Percentiles rank a stretch among this genome's conserved stretches.
These are phyloP conservation scores for Corydoras maculifer DNA, from an alignment of 2,113 vertebrate species.

Conservation along the genomic window DNA sequence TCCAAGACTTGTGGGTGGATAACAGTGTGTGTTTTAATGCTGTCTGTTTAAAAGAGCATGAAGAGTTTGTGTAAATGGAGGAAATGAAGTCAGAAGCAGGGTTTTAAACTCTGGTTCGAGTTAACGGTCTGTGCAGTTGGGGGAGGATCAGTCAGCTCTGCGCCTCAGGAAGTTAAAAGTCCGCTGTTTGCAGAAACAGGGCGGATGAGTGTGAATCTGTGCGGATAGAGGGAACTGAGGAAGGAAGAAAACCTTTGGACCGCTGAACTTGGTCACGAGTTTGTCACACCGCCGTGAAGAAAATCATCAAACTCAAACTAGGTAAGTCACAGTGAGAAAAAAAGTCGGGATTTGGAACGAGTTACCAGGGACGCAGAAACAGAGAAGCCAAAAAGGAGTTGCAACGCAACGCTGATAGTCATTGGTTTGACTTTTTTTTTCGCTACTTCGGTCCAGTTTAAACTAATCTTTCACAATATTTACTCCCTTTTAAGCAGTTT, in stretches of 20 bases:
- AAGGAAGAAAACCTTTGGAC: slow-evolving; percentile 66
- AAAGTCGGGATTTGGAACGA: slow-evolving; percentile 2
- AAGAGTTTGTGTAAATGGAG: not conserved
- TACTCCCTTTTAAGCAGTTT: not conserved
- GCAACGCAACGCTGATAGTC: slow-evolving; percentile 12
- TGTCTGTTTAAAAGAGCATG: not conserved
- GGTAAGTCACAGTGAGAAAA: not conserved
- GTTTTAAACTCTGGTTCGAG: not conserved
- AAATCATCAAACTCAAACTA: not conserved
- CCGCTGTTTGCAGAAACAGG: slow-evolving; percentile 55
- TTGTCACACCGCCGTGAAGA: slow-evolving; percentile 33
- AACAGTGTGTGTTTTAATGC: not conserved
- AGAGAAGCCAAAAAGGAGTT: not conserved
- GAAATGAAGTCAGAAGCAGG: not conserved
- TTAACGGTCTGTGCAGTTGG: not conserved
- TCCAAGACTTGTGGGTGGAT: too few species aligned
- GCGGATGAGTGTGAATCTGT: slow-evolving; percentile 42
- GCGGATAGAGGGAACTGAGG: not conserved
- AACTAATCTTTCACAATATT: not conserved
- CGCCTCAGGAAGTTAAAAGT: slow-evolving; percentile 56
- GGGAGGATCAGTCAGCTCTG: not conserved
- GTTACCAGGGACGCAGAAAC: not conserved
- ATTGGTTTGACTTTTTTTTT: slow-evolving; percentile 18
- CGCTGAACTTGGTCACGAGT: slow-evolving; percentile 63
- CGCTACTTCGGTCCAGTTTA: not conserved